These are phyloP conservation scores for Amphipoea lucens DNA, from an alignment of 2,888 invertebrate species.

Conservation along the genomic window DNA sequence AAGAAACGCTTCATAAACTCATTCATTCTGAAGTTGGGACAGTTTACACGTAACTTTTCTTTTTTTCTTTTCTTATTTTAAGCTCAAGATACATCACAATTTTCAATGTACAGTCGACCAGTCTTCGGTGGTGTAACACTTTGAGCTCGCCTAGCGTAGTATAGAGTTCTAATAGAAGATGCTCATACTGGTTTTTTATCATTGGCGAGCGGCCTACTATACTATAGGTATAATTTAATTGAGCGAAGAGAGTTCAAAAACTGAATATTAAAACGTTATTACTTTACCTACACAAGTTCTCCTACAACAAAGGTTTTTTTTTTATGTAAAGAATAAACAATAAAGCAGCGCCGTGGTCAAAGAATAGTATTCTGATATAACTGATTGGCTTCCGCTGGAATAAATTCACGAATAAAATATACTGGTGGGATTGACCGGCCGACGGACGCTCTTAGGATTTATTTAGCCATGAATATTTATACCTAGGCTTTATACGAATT, in stretches of 20 bases:
- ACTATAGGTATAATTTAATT: background rate
- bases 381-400: constrained; percentile 48
- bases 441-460: constrained; percentile 36
- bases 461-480: constrained; percentile 54
- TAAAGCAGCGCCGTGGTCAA: background rate
- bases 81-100: background rate
- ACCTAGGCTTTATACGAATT: constrained; percentile 21
- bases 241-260: background rate
- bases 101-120: background rate
- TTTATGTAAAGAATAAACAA: constrained; percentile 8
- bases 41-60: background rate
- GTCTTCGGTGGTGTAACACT: background rate
- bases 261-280: background rate
- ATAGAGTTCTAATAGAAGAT: background rate
- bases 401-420: constrained; percentile 57
- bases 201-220: background rate
- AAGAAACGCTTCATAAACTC: background rate
- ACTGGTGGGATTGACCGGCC: constrained; percentile 35
- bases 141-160: background rate
- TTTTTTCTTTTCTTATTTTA: background rate
- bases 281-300: background rate
- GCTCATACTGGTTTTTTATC: too few species aligned
- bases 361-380: constrained; percentile 22
- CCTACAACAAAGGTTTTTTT: background rate
- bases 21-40: background rate